Base-by-base conservation (phyloP, 2,888 invertebrate genomes). In the Aspidapion aeneum region DNA sequence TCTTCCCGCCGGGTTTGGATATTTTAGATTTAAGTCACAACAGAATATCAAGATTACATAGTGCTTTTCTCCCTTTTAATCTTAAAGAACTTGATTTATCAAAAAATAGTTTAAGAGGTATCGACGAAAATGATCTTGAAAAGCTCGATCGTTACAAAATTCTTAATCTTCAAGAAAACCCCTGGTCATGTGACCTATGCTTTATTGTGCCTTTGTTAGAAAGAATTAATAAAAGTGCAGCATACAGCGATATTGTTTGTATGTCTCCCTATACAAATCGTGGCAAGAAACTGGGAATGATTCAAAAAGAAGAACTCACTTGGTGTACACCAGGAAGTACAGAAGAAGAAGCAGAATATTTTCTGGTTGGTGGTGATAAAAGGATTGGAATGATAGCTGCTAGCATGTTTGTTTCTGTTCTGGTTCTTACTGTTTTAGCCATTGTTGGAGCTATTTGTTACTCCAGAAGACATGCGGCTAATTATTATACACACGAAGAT, bases 401-500 rank as follows among this genome's bases (percentile, higher is more conserved):
- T 0, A 81, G 82, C 21, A 82, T 86, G 1, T 86, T 86, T 0
- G 82, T 85, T 16, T 82, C 85, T 1, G 82, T 85, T 16, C 73
- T 84, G 22, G 74, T 84, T 48, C 73, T 85, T n/a, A 80, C 82
- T 0, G 77, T 78, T 1, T 63, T 78, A 1, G 78, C 80, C 1
- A 77, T 83, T 9, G 74, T 83, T 17, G 79, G 83, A 0, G 85
- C 85, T 1, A 76, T 89, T 57, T 85, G 86, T 69, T 90, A 89
- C 74, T 86, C 89, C 65, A 84, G 87, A 57, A 86, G 89, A 59
- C 88, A 89, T 69, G 87, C 90, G 0, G 91, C 90, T 1, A 88
- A 87, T 64, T 93, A 93, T 79, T 92, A 92, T 77, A 93, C 92
- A 9, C 87, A 91, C 74, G 92, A 92, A 78, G 91, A 90, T 75